Percentiles rank a stretch among this genome's conserved stretches.
These are phyloP conservation scores for Operophtera brumata DNA, from an alignment of 2,888 invertebrate genomes.

Conservation along the genomic window DNA sequence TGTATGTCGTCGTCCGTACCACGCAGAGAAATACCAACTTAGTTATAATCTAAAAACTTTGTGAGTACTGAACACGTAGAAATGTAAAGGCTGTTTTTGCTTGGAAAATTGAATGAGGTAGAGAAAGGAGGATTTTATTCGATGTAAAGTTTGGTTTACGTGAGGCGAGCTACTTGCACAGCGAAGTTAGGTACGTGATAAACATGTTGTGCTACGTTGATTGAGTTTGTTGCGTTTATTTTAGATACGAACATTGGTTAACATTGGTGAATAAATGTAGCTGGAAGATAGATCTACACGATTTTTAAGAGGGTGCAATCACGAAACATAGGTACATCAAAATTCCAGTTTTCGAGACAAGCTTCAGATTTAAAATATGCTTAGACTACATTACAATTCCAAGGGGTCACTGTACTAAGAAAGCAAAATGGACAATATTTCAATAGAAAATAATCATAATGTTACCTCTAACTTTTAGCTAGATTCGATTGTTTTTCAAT, in stretches of 20 bases:
- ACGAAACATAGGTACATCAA: no score
- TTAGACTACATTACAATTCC: no score
- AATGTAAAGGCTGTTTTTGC: slow-evolving; percentile 33
- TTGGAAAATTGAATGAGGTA: slow-evolving; percentile 35
- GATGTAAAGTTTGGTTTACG: slow-evolving; percentile 23
- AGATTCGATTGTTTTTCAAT: no score
- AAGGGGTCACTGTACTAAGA: no score
- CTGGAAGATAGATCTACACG: no score
- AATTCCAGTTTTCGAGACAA: no score
- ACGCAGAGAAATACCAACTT: neutral
- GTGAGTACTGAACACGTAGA: slow-evolving; percentile 25
- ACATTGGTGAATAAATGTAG: neutral
- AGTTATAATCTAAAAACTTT: slow-evolving; percentile 9
- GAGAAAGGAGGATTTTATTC: slow-evolving; percentile 28
- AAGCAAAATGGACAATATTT: no score
- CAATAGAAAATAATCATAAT: no score
- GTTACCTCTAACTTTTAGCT: no score
- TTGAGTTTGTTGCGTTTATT: slow-evolving; percentile 14
- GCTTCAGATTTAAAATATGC: no score
- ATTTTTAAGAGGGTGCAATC: no score
- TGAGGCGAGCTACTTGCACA: slow-evolving; percentile 14
- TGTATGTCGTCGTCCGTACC: no score
- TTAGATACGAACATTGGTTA: slow-evolving; percentile 1
- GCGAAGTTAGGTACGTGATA: slow-evolving; percentile 7
- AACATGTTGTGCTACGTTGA: slow-evolving; percentile 8